Evolutionary conservation across 1,140 invertebrate genomes (phyloP), one percentile per base, ranked within the genome.

Genomic region (Drosophila nigromelanica): DNA sequence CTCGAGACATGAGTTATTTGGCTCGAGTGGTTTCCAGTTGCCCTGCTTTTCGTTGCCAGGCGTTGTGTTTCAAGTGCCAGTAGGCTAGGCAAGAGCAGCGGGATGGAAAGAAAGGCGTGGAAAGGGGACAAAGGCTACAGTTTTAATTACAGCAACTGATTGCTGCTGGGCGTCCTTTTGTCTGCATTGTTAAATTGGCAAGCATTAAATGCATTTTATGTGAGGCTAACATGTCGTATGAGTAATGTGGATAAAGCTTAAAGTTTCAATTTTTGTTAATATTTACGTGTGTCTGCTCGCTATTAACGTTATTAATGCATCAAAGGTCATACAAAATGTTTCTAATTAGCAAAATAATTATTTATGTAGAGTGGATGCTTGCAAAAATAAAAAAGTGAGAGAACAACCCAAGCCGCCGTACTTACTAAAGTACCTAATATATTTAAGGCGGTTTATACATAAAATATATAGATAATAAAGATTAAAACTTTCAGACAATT

Each of bases 1-100:
- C 76, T 78, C 61, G 76, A 78, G 76, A 78, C 76, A 68, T 76
- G 73, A 76, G 68, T 72, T 78, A 78, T 78, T 78, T 72, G 72
- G 59, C 62, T 78, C 61, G 62, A 78, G 76, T 78, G 66, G 43
- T 39, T 48, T 73, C n/a, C 51, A 21, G 58, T 33, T 52, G 14
- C 54, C 39, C 54, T 42, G 39, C 39, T 58, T 58, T 58, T 42
- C 21, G 58, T 55, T 45, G 4, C 30, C 33, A 15, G 37, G 11
- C 21, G 40, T 62, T 61, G 43, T 33, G 43, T 54, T 43, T 35
- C 60, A 63, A 64, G 61, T 64, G 42, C n/a, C 15, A 18, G 11
- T 8, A 35, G 33, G 47, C 27, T 27, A 27, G 4, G 27, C 5
- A 5, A 5, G 27, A 6, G 27, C 27, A 6, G 27, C 5, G 27